phyloP scores from a whole-genome alignment of 2,797 vertebrate species.

The Siniperca undulata region DNA sequence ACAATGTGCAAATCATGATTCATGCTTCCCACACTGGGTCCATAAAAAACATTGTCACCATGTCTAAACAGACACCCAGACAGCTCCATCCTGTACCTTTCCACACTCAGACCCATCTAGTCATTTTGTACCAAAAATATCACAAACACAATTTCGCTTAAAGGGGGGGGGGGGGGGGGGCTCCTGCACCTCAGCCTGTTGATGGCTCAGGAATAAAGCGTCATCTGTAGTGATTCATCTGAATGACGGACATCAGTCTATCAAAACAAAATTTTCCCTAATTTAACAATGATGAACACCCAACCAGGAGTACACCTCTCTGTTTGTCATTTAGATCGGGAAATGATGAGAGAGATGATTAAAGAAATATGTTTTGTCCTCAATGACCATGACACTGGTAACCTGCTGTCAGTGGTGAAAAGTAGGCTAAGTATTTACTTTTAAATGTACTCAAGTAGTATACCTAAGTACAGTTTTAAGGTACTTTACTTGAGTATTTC shows the following conservation, averaged over 20 bases:
- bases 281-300: constrained; percentile 36
- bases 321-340: constrained; percentile 18
- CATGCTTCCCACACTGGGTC: constrained; percentile 36
- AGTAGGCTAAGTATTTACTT: not conserved
- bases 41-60: constrained; percentile 32
- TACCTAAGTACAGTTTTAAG: not conserved
- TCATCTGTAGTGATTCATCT: constrained; percentile 36
- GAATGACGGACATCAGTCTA: constrained; percentile 24
- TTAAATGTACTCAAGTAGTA: not conserved
- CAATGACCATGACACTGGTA: not conserved
- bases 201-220: not conserved
- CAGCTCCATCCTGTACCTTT: constrained; percentile 13
- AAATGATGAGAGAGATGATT: constrained; percentile 42
- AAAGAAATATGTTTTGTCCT: constrained; percentile 8
- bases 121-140: constrained; percentile 7
- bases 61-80: constrained; percentile 43
- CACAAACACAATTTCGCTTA: not conserved
- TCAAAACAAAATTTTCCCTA: constrained; percentile 40
- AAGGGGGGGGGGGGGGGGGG: not conserved
- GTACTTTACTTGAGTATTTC: not conserved
- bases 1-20: constrained; percentile 47
- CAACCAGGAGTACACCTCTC: constrained; percentile 8
- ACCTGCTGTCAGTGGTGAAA: not conserved
- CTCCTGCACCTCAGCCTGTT: not conserved
- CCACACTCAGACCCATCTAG: not conserved